phyloP scores from a whole-genome alignment of 2,888 invertebrate genomes.

The Atethmia centrago region DNA sequence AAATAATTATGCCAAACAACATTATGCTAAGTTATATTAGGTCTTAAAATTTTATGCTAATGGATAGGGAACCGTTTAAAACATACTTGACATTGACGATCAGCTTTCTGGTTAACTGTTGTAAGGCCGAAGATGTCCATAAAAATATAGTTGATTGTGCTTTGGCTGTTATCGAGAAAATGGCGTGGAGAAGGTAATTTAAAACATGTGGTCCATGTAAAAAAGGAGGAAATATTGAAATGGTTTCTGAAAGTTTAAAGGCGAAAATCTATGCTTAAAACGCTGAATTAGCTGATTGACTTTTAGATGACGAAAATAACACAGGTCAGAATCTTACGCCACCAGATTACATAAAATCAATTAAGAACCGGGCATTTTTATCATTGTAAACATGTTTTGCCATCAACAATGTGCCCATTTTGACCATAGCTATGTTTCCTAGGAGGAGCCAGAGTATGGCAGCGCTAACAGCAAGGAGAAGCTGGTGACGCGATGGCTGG shows the following conservation, averaged over 20 bases:
- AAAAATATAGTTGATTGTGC: background rate
- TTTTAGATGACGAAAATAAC: background rate
- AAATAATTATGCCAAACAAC: too few relatives aligned
- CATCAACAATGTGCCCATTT: background rate
- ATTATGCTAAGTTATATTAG: too few relatives aligned
- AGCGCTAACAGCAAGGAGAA: constrained; percentile 90
- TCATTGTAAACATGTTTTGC: background rate
- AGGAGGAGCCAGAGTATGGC: constrained; percentile 81
- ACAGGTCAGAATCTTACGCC: background rate
- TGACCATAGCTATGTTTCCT: background rate
- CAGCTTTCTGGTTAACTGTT: background rate
- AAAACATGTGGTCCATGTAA: background rate
- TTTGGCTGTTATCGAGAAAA: background rate
- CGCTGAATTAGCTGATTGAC: background rate
- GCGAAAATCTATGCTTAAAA: background rate
- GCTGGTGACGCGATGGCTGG: constrained; percentile 91
- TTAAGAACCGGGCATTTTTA: background rate
- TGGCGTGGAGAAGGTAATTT: background rate
- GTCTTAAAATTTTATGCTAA: too few relatives aligned
- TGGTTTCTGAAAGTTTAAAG: background rate
- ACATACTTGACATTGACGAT: background rate
- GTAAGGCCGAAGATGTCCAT: background rate
- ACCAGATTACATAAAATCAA: background rate
- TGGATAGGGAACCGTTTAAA: too few relatives aligned
- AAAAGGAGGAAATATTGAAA: background rate